A percentile compares a stretch with the other conserved stretches of the same genome.
These are phyloP conservation scores for Poeciliopsis turneri DNA, from an alignment of 2,797 vertebrate genomes.

Conservation along the genomic window DNA sequence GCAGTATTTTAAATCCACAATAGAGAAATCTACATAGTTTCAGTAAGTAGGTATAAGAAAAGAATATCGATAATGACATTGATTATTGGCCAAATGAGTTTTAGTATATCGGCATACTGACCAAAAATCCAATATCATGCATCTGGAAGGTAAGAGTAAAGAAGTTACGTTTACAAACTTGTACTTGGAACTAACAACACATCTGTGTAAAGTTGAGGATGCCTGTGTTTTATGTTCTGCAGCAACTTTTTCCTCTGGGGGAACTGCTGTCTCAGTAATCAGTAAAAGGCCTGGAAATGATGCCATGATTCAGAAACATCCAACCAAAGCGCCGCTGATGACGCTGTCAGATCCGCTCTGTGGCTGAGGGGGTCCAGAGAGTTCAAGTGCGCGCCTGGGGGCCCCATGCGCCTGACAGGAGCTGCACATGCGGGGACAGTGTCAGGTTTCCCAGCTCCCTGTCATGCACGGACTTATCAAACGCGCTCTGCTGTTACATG, in stretches of 20 bases:
- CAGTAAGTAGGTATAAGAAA: no score
- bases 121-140: no score
- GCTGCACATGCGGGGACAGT: slow-evolving; percentile 18
- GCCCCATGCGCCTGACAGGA: slow-evolving; percentile 1
- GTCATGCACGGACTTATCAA: background rate
- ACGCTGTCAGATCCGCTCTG: background rate
- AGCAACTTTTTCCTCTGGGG: background rate
- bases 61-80: no score
- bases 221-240: background rate
- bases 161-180: background rate
- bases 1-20: no score
- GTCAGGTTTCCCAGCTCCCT: slow-evolving; percentile 27
- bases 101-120: no score
- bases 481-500: background rate
- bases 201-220: background rate
- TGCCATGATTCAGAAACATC: background rate
- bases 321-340: background rate
- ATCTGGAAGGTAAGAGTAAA: no score
- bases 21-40: no score
- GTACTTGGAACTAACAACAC: background rate
- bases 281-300: no score
- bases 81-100: no score
- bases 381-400: slow-evolving; percentile 4
- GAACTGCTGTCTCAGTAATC: background rate
- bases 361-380: background rate